A percentile compares a stretch with the other conserved stretches of the same genome.
These are phyloP conservation scores for Myotis davidii DNA, from an alignment of 2,113 vertebrate species.

Conservation along the genomic window DNA sequence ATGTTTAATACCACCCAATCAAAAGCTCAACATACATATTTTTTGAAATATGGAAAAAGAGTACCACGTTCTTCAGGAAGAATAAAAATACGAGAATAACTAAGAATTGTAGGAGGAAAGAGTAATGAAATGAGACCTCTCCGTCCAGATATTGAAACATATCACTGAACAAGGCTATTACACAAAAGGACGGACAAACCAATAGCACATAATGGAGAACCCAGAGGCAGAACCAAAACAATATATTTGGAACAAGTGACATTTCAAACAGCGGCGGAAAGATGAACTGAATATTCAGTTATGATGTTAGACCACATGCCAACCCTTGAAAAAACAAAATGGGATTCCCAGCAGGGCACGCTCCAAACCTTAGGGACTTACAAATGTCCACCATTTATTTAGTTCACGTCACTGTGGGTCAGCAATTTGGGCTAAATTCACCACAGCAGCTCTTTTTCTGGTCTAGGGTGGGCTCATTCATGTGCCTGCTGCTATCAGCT, in stretches of 20 bases:
- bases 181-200: not conserved
- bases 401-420: not conserved
- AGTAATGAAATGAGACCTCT: not conserved
- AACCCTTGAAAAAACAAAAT: not conserved
- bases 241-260: not conserved
- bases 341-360: not conserved
- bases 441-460: not conserved
- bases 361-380: not conserved
- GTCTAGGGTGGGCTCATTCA: not conserved
- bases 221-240: not conserved
- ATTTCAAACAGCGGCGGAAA: not conserved
- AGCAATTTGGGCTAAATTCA: not conserved
- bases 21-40: not conserved
- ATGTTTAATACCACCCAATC: not conserved
- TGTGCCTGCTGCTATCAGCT: not conserved
- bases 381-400: not conserved
- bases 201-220: not conserved
- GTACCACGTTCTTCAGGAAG: not conserved
- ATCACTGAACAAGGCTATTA: not conserved
- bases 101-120: not conserved
- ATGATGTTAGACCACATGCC: not conserved
- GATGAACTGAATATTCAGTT: not conserved
- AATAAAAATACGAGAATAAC: not conserved
- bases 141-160: not conserved
- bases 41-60: not conserved